phyloP scores from a whole-genome alignment of 2,113 vertebrate genomes.

The Prinia subflava region DNA sequence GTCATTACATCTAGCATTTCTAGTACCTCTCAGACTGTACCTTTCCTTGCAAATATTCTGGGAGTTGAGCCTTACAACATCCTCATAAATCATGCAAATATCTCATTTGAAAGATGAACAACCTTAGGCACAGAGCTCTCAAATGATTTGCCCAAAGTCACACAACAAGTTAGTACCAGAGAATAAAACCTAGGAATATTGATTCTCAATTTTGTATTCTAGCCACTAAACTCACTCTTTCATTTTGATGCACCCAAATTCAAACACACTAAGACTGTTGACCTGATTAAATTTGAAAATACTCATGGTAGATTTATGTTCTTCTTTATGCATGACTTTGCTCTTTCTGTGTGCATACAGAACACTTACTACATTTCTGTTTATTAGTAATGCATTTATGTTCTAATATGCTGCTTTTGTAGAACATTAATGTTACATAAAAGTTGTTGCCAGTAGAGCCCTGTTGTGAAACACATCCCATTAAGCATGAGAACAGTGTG shows the following conservation, averaged over 20 bases:
- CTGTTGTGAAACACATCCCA: background rate
- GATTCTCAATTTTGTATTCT: background rate
- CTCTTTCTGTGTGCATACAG: background rate
- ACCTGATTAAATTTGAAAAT: slow-evolving; percentile 21
- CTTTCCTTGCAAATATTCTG: background rate
- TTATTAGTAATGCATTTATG: background rate
- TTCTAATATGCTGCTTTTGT: background rate
- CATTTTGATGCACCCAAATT: background rate
- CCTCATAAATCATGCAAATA: slow-evolving; percentile 23
- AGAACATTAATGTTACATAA: background rate
- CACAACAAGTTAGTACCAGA: background rate
- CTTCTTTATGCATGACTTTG: background rate
- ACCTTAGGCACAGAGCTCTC: background rate
- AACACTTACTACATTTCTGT: background rate
- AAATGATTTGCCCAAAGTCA: background rate
- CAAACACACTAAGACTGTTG: background rate
- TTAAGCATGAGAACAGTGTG: background rate
- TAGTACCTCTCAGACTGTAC: background rate
- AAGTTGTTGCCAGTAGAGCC: background rate
- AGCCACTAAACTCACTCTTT: background rate
- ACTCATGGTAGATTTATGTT: background rate
- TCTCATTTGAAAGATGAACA: background rate
- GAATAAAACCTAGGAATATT: background rate
- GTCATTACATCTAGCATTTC: background rate
- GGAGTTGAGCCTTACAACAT: background rate